These are phyloP conservation scores for Erethizon dorsatum DNA, from an alignment of 2,797 vertebrate genomes.

Conservation along the genomic window DNA sequence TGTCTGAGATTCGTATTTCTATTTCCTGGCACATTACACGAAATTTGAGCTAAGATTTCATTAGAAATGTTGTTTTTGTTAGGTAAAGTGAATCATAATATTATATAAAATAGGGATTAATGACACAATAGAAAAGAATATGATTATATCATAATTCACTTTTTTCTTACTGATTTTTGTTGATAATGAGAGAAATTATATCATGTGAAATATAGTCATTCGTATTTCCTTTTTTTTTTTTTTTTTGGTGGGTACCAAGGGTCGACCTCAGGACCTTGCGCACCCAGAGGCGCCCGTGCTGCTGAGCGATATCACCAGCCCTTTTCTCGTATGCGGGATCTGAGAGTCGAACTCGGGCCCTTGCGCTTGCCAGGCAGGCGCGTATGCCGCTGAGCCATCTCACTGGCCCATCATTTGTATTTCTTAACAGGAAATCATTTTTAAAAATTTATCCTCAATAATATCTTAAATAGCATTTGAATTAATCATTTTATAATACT, in stretches of 20 bases:
- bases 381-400: no score
- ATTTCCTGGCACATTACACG: background rate
- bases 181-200: background rate
- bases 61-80: conserved; percentile 56
- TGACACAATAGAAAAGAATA: conserved; percentile 13
- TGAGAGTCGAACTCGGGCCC: no score
- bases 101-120: conserved; percentile 52
- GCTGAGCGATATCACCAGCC: no score
- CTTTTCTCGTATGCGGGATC: no score
- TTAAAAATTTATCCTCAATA: background rate
- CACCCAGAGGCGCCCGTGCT: no score
- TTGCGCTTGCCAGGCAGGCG: no score
- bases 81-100: conserved; percentile 65
- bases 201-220: background rate
- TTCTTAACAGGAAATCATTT: background rate
- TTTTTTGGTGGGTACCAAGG: no score
- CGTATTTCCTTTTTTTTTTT: background rate
- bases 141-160: conserved; percentile 47
- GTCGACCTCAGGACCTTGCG: no score
- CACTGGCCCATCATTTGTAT: background rate
- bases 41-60: conserved; percentile 72
- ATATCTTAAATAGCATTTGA: background rate
- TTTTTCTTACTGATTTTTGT: conserved; percentile 51
- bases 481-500: conserved; percentile 25
- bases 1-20: conserved; percentile 50